Evolutionary conservation across 2,797 vertebrate genomes (phyloP).

Genomic region (Rhynchotus rufescens): DNA sequence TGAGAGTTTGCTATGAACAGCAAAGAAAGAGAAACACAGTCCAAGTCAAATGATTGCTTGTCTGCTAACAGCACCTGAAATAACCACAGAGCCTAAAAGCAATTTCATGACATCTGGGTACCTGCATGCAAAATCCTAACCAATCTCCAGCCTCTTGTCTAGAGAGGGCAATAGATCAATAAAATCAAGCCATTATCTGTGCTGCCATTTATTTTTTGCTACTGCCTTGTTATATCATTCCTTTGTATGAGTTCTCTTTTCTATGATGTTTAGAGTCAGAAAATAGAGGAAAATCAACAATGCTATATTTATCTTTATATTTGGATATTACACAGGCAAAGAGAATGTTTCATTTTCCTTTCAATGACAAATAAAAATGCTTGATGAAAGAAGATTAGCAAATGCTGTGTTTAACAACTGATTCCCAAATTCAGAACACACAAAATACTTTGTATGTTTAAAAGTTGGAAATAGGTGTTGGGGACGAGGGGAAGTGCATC

Average conservation of each 20-base stretch:
- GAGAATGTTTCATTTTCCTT: slow-evolving; percentile 17
- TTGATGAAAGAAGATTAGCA: slow-evolving; percentile 71
- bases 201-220: background rate
- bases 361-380: slow-evolving; percentile 58
- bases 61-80: slow-evolving; percentile 18
- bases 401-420: slow-evolving; percentile 60
- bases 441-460: slow-evolving; percentile 70
- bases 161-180: background rate
- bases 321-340: slow-evolving; percentile 4
- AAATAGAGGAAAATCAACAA: background rate
- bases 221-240: background rate
- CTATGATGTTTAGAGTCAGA: background rate
- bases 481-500: slow-evolving; percentile 44
- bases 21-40: background rate
- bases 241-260: background rate
- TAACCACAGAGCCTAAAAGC: background rate
- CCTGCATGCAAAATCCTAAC: slow-evolving; percentile 2
- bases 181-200: slow-evolving; percentile 13
- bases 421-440: slow-evolving; percentile 53
- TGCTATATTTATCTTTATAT: slow-evolving; percentile 28
- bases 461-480: slow-evolving; percentile 73
- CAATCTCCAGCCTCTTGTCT: slow-evolving; percentile 2
- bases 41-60: background rate
- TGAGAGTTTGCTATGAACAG: background rate
- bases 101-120: slow-evolving; percentile 10